Evolutionary conservation across 2,888 invertebrate species (phyloP), one percentile per base, ranked within the genome.

Genomic region (Apodemia zela): DNA sequence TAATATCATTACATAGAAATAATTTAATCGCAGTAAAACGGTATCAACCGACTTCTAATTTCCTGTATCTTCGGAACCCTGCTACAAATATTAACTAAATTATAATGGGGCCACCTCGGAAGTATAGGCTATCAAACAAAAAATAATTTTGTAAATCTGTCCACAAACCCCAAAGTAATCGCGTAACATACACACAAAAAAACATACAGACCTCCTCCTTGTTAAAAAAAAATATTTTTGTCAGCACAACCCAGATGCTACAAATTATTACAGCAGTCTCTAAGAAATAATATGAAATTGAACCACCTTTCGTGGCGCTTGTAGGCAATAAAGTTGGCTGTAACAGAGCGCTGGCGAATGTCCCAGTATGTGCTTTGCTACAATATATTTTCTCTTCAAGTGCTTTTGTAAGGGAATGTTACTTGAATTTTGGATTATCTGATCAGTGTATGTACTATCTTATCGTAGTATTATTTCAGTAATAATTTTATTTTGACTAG

Each of bases 381-480:
- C 5, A 58, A 58, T 62, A 58, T 62, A 62, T 62, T 42, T 60
- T 42, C 60, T 25, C 62, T 38, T 38, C 38, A 38, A 47, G 57
- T 58, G 62, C 58, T 62, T 62, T 62, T 58, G 58, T 58, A 45
- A 18, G 58, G 62, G 58, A 62, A 62, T 47, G 62, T 62, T 58
- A 62, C 45, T 54, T 17, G 54, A 42, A 58, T 45, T 33, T 45
- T 21, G 60, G 13, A 15, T 42, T 42, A 42, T 42, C 42, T 42
- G 42, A 42, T 42, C 42, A 8, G 11, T 1, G 11, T 6, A 38
- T 13, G 38, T 38, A 13, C 38, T 15, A 15, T 42, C 42, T 42
- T 15, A 15, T 4, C 42, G 11, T 3, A 13, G 2, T 38, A 38
- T 38, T 38, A 38, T 42, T 42, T 42, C 4, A 13, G 13, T 15